Base-by-base conservation (phyloP, 2,888 invertebrate species). In the Pseudanteris insignis region DNA sequence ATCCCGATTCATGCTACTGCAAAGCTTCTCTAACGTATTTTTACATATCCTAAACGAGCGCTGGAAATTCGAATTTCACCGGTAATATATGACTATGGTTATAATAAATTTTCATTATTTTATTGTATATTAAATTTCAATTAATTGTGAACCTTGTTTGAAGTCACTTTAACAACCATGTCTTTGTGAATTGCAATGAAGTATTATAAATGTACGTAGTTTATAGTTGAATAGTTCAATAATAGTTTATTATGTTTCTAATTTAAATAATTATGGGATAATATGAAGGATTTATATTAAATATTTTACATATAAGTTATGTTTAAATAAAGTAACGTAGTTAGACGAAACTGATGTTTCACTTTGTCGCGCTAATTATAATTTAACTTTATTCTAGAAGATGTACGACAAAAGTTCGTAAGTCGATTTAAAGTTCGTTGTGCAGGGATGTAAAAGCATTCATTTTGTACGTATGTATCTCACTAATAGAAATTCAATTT, bases 361-460 rank as follows among this genome's bases (percentile, higher is more conserved):
- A 33, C 18, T 50, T 50, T 30, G 18, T 38, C 15, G 26, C 18
- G 7, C 25, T 38, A 48, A 48, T 48, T 48, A 48, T 26, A 50
- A 50, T 40, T 50, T 26, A 50, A 50, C 30, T 30, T n/a, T n/a
- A n/a, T n/a, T n/a, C n/a, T n/a, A n/a, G n/a, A 38, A 15, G 24
- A 32, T 14, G 13, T 13, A 29, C 32, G 32, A 24, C 50, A 40
- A 50, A 40, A 50, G 50, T 50, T 50, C 7, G 25, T 40, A 50
- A 40, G 40, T 50, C 40, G 33, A 50, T 50, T 40, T 50, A 50
- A 50, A 50, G 38, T 38, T 50, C 7, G 15, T 18, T 32, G 30
- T 30, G 25, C 24, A 10, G 13, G n/a, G 30, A 37, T 47, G 24
- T 30, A 37, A 37, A 47, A 37, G 28, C 28, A 36, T 36, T 47